A percentile compares a stretch with the other conserved stretches of the same genome.
Evolutionary conservation across 2,797 vertebrate species (phyloP).

Genomic region (Hirundo rustica): DNA sequence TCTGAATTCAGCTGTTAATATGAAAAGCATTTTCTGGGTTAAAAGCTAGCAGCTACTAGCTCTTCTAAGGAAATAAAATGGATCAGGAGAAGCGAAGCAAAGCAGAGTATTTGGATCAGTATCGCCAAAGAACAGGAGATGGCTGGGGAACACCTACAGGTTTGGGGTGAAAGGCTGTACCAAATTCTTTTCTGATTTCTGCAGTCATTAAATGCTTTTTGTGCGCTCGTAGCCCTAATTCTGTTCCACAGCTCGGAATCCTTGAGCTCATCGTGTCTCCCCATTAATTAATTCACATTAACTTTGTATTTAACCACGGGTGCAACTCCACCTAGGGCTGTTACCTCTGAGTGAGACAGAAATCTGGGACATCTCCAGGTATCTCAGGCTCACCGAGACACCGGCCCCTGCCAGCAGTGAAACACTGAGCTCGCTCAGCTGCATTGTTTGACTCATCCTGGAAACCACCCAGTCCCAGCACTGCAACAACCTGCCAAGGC

Average conservation of each 20-base stretch:
- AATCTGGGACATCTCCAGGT: constrained; percentile 9
- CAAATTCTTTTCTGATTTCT: fast-evolving
- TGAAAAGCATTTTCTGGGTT: not conserved
- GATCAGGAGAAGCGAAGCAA: not conserved
- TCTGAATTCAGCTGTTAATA: not conserved
- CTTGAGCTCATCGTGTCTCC: not conserved
- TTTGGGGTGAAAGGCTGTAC: not conserved
- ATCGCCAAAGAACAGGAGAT: not conserved
- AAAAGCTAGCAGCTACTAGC: not conserved
- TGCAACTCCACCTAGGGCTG: constrained; percentile 15
- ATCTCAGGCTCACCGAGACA: not conserved
- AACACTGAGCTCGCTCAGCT: not conserved
- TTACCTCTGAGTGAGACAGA: not conserved
- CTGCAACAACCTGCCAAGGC: not conserved
- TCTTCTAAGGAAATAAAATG: not conserved
- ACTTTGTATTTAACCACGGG: not conserved
- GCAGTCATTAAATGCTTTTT: not conserved
- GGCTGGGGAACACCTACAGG: not conserved
- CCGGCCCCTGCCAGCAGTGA: fast-evolving
- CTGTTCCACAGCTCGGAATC: not conserved
- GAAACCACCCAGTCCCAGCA: not conserved
- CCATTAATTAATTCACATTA: not conserved
- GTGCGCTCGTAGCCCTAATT: not conserved
- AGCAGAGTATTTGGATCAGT: not conserved
- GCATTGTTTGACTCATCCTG: not conserved